These are phyloP conservation scores for Tipula unca DNA, from an alignment of 2,888 invertebrate species.

Conservation along the genomic window DNA sequence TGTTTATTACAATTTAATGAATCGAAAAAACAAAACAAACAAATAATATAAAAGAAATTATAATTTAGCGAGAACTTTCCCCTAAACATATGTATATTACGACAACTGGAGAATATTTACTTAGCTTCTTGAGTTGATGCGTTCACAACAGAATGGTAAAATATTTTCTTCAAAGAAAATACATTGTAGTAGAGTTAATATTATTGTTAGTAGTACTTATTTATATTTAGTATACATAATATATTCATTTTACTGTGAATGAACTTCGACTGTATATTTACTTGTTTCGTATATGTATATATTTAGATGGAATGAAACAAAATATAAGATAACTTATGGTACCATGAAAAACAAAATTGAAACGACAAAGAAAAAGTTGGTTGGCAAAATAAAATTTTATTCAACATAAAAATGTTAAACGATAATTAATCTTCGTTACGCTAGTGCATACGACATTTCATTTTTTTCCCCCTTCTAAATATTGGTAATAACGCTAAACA, in stretches of 20 bases:
- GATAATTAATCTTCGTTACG: not conserved
- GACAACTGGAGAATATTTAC: not conserved
- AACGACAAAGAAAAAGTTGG: not conserved
- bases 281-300: not conserved
- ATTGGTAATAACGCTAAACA: not conserved
- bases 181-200: too few species aligned
- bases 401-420: not conserved
- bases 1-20: not conserved
- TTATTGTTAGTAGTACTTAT: not conserved
- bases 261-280: not conserved
- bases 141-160: not conserved
- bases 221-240: too few species aligned
- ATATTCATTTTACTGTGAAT: not conserved
- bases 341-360: not conserved
- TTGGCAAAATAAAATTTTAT: not conserved
- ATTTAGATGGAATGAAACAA: not conserved
- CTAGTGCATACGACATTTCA: not conserved
- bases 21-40: not conserved
- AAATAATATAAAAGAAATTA: too few species aligned
- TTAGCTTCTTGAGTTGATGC: not conserved
- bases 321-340: not conserved
- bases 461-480: not conserved
- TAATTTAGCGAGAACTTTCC: not conserved
- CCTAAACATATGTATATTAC: not conserved
- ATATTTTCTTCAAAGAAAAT: not conserved